Percentiles rank a stretch among this genome's conserved stretches.
Evolutionary conservation across 2,797 vertebrate genomes (phyloP).

Genomic region (Notamacropus eugenii): DNA sequence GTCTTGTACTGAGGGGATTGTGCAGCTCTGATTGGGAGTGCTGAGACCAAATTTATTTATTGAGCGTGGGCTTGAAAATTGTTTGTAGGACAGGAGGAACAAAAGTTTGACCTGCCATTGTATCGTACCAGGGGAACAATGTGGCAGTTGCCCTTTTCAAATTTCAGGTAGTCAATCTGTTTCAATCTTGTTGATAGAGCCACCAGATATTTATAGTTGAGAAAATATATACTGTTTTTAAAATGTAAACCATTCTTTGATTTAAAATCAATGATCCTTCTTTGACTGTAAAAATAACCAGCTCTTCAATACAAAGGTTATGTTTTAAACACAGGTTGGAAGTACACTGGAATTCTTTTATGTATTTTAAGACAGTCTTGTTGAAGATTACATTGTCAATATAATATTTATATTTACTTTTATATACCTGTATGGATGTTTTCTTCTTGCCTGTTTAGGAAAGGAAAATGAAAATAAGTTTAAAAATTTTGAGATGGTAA

Average conservation of each 20-base stretch:
- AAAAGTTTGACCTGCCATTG: conserved; percentile 87
- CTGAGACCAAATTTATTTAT: conserved; percentile 91
- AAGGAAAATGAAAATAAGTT: background rate
- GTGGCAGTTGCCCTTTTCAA: conserved; percentile 80
- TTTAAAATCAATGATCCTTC: conserved; percentile 71
- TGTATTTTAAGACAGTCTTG: conserved; percentile 41
- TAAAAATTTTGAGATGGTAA: background rate
- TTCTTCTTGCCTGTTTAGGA: background rate
- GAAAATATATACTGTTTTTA: conserved; percentile 65
- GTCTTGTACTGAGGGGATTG: conserved; percentile 89
- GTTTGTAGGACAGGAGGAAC: conserved; percentile 89
- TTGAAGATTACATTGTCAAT: background rate
- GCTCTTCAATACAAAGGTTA: conserved; percentile 65
- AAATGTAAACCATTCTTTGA: conserved; percentile 64
- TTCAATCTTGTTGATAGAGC: conserved; percentile 69
- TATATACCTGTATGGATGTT: background rate
- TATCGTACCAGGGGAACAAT: conserved; percentile 76
- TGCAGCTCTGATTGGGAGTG: conserved; percentile 86
- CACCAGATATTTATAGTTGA: conserved; percentile 73
- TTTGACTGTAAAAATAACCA: conserved; percentile 69
- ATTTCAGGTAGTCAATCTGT: conserved; percentile 69
- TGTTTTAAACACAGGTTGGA: conserved; percentile 35
- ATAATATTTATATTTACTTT: conserved; percentile 2
- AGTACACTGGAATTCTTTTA: conserved; percentile 7
- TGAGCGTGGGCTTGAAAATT: conserved; percentile 87